Percentiles rank a stretch among this genome's conserved stretches.
These are phyloP conservation scores for Masticophis lateralis DNA, from an alignment of 2,797 vertebrate genomes.

Conservation along the genomic window DNA sequence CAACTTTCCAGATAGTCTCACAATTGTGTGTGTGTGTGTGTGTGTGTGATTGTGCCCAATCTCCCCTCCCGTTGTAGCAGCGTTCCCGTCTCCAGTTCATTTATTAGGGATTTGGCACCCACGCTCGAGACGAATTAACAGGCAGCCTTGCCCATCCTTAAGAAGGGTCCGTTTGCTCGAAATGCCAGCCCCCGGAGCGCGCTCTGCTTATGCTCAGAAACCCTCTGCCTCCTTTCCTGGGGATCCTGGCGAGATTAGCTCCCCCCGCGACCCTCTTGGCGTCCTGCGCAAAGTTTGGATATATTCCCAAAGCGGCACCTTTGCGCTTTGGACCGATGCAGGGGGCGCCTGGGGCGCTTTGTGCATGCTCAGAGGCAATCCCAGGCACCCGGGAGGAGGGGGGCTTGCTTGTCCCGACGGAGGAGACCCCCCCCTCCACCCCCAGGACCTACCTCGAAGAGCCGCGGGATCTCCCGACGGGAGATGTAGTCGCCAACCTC, in stretches of 20 bases:
- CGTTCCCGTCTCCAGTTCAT: not conserved
- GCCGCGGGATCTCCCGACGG: conserved; percentile 34
- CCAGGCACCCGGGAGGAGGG: not conserved
- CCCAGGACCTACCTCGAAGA: conserved; percentile 40
- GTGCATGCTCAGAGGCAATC: not conserved
- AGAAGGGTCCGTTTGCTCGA: not conserved
- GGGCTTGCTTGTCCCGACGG: not conserved
- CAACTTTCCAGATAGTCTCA: not conserved
- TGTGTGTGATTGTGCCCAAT: not conserved
- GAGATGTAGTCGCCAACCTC: conserved; percentile 39
- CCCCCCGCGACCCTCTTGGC: not conserved
- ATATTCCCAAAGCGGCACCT: not conserved
- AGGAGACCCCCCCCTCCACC: too few relatives aligned
- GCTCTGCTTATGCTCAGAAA: not conserved
- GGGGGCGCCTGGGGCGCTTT: not conserved
- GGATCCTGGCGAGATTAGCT: not conserved
- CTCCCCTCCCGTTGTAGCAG: not conserved
- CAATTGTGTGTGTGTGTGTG: too few relatives aligned
- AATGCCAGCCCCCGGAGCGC: not conserved
- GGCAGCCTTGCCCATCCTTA: not conserved
- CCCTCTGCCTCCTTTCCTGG: not conserved
- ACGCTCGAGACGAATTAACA: not conserved
- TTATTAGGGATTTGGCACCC: not conserved
- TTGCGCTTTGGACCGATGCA: not conserved
- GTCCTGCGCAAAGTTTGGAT: not conserved